These are phyloP conservation scores for Eudemis profundana DNA, from an alignment of 2,888 invertebrate genomes.

Conservation along the genomic window DNA sequence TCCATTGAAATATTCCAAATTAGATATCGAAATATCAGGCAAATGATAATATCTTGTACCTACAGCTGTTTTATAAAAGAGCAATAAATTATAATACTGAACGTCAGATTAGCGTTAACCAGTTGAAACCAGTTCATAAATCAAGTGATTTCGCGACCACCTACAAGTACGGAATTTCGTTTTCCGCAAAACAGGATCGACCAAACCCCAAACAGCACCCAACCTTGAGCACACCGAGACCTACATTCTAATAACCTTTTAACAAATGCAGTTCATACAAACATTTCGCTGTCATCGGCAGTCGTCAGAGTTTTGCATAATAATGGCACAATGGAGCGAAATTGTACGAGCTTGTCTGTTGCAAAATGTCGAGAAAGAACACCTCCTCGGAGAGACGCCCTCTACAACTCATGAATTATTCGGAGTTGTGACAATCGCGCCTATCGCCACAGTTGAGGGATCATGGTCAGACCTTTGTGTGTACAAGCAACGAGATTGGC, in stretches of 20 bases:
- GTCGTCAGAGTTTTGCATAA: constrained; percentile 76
- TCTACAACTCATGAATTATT: constrained; percentile 75
- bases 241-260: constrained; percentile 81
- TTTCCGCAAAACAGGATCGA: constrained; percentile 37
- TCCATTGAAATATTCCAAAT: background rate
- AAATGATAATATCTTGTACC: background rate
- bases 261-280: constrained; percentile 70
- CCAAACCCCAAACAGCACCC: constrained; percentile 52
- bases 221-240: constrained; percentile 73
- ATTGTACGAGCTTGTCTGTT: constrained; percentile 58
- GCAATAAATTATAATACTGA: background rate
- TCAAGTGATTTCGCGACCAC: background rate
- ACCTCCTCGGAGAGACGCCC: constrained; percentile 63
- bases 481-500: background rate
- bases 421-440: constrained; percentile 68
- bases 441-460: constrained; percentile 50
- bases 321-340: constrained; percentile 76
- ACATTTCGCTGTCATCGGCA: constrained; percentile 69
- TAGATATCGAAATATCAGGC: no score
- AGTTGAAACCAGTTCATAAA: constrained; percentile 1
- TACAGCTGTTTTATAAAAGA: background rate
- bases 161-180: constrained; percentile 9
- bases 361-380: constrained; percentile 73
- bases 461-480: constrained; percentile 4
- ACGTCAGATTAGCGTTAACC: no score